Evolutionary conservation across 2,888 invertebrate genomes (phyloP).

Genomic region (Diarsia brunnea): DNA sequence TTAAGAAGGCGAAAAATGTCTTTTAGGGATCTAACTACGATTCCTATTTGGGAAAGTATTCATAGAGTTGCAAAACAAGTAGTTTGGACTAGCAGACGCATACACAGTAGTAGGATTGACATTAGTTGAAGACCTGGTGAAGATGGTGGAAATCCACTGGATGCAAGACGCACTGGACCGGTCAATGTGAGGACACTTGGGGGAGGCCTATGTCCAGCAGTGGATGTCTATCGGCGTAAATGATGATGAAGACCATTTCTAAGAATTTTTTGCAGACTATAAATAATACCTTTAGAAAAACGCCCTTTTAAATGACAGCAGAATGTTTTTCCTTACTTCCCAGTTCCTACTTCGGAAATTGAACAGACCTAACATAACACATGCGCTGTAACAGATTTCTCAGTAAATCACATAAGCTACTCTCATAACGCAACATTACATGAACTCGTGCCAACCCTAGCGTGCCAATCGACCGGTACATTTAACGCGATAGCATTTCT

Average conservation of each 20-base stretch:
- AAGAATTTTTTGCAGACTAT: neutral
- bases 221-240: no score
- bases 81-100: neutral
- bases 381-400: conserved; percentile 9
- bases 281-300: neutral
- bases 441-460: conserved; percentile 52
- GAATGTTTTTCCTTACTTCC: neutral
- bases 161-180: no score
- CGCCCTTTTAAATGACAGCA: neutral
- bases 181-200: no score
- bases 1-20: no score
- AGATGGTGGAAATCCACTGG: no score
- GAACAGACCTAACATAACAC: neutral
- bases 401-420: conserved; percentile 1
- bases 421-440: conserved; percentile 22
- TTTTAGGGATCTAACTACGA: neutral
- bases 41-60: neutral
- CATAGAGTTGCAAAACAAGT: neutral
- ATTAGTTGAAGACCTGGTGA: no score
- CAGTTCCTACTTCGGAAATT: no score
- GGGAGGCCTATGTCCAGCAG: no score
- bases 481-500: conserved; percentile 64
- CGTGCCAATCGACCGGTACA: conserved; percentile 60
- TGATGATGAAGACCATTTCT: no score
- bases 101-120: neutral